Conservation (phyloP, 2,113 vertebrate genomes). For the Noctilio leporinus region DNA sequence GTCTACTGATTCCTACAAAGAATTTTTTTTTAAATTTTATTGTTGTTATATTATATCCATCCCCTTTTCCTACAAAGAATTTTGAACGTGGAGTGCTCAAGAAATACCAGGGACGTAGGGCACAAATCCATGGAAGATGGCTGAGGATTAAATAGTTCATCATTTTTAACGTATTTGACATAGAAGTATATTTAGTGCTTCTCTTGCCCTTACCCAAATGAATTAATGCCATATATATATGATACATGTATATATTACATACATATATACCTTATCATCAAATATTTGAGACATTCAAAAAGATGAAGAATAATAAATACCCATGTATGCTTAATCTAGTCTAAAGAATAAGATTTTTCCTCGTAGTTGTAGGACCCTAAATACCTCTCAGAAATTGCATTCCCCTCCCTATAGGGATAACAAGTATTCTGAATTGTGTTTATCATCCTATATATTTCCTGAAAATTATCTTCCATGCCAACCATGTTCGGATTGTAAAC, state of each 20-base stretch:
- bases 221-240: neutral
- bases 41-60: too few relatives aligned
- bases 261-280: neutral
- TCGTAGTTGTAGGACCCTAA: neutral
- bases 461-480: constrained; percentile 23
- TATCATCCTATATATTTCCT: neutral
- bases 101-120: neutral
- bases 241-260: neutral
- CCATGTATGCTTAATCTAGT: neutral
- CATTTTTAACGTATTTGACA: neutral
- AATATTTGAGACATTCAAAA: neutral
- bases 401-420: neutral
- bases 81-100: neutral
- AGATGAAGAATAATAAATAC: neutral
- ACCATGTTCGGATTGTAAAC: neutral
- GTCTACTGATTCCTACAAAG: neutral
- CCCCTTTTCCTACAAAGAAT: neutral
- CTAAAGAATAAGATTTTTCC: constrained; percentile 21
- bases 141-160: neutral
- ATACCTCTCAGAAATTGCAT: neutral
- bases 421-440: constrained; percentile 16
- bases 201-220: neutral
- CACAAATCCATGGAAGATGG: neutral
- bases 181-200: neutral
- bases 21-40: too few relatives aligned